Base-by-base conservation (phyloP, 2,797 vertebrate genomes). In the Sciurus carolinensis region DNA sequence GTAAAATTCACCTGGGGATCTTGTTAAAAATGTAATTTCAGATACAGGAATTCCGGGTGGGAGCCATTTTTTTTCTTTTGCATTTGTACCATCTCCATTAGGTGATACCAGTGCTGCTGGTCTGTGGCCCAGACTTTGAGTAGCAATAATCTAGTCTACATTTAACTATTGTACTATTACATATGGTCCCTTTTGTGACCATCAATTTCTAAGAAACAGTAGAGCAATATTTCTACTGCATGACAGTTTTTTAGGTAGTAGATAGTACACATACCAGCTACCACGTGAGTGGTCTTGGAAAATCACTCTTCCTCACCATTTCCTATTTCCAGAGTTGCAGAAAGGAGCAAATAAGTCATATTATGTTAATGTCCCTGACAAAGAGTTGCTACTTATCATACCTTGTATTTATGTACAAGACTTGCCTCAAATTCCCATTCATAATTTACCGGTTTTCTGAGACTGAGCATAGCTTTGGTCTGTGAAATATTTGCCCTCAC, bases 371-470 rank as follows among this genome's bases (percentile, higher is more conserved):
- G 22, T 26, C 28, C 4, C 52, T 69, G 47, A n/a, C 13, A 66
- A 30, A 75, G n/a, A 59, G 39, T 42, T 87, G 50, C 11, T 75
- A 4, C 59, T 73, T 66, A 62, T 80, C 15, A 54, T 30, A 42
- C 3, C 28, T 81, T 20, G 1, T 73, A 15, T 62, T 94, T 72
- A 54, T 30, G 52, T 17, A 33, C 0, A 87, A 71, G 44, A 71
- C 20, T 75, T 12, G 24, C 22, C 52, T 81, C 69, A 54, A 42
- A 72, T 24, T 44, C 84, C 75, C 17, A 82, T 57, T 76, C 12
- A 11, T 66, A 87, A 91, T 79, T 90, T n/a, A 76, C 54, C 84
- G 42, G 69, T 76, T 93, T 96, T 71, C 86, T 84, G 66, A 59
- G 54, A 39, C 0, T 36, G 39, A 84, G 30, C n/a, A 76, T 47